These are phyloP conservation scores for Anoplopoma fimbria DNA, from an alignment of 2,113 vertebrate genomes.

Conservation along the genomic window DNA sequence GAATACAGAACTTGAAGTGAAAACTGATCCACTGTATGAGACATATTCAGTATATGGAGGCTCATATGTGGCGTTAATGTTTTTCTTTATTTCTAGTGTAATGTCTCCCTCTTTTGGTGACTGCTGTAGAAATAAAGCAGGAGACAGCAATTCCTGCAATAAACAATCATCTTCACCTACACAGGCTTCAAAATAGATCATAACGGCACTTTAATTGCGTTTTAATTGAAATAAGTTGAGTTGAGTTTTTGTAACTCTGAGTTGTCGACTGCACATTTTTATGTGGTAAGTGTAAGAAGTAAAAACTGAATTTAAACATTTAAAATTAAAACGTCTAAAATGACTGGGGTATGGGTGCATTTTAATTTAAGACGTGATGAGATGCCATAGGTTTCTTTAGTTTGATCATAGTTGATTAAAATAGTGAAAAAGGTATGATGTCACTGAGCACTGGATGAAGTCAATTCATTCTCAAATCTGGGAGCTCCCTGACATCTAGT, in stretches of 20 bases:
- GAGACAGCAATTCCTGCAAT: background rate
- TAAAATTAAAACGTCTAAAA: no score
- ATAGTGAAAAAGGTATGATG: background rate
- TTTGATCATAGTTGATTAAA: background rate
- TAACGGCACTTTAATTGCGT: no score
- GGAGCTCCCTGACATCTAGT: constrained; percentile 78
- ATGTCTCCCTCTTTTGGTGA: constrained; percentile 80
- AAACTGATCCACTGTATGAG: constrained; percentile 7
- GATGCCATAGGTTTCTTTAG: background rate
- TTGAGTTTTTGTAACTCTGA: background rate
- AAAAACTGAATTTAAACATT: background rate
- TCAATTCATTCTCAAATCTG: constrained; percentile 35
- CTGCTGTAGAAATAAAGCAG: background rate
- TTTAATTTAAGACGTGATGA: background rate
- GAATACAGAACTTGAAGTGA: constrained; percentile 1
- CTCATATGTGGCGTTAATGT: background rate
- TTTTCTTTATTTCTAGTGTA: constrained; percentile 53
- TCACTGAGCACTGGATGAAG: background rate
- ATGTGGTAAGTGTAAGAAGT: background rate
- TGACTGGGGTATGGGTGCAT: background rate
- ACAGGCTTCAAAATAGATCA: background rate
- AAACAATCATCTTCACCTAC: background rate
- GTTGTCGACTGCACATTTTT: background rate
- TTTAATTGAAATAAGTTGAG: background rate
- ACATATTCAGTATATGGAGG: constrained; percentile 3